Conservation (phyloP, 2,888 invertebrate species). For the Iselma pallidipennis region DNA sequence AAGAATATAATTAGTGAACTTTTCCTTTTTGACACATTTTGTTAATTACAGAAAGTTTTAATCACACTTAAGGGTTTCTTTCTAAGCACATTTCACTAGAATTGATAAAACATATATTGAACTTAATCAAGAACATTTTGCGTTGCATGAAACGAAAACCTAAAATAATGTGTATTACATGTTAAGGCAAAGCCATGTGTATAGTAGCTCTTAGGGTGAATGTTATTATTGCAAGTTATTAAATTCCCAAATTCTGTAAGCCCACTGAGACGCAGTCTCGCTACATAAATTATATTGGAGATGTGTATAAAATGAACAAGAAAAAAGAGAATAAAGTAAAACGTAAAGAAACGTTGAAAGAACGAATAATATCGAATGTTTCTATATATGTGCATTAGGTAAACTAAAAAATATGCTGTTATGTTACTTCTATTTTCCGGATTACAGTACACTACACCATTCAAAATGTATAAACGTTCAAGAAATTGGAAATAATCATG, state of each 20-base stretch:
- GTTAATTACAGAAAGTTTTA: too few relatives aligned
- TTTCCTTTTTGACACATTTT: too few relatives aligned
- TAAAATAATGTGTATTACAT: background rate
- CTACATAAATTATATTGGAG: slow-evolving; percentile 31
- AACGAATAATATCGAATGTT: slow-evolving; percentile 32
- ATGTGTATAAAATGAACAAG: slow-evolving; percentile 27
- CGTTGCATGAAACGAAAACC: too few relatives aligned
- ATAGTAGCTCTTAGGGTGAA: background rate
- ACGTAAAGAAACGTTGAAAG: slow-evolving; percentile 24
- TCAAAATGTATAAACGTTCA: slow-evolving; percentile 34
- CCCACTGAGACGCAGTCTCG: slow-evolving; percentile 24
- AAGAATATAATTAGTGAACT: too few relatives aligned
- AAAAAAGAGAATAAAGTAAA: background rate
- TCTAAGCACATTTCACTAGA: too few relatives aligned
- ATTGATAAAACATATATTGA: too few relatives aligned
- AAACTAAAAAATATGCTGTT: slow-evolving; percentile 31
- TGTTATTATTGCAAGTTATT: slow-evolving; percentile 26
- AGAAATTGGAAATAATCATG: slow-evolving; percentile 37
- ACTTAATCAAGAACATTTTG: too few relatives aligned
- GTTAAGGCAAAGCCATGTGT: background rate
- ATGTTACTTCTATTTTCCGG: slow-evolving; percentile 25
- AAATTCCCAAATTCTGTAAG: slow-evolving; percentile 29
- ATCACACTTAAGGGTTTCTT: too few relatives aligned
- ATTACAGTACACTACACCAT: slow-evolving; percentile 23
- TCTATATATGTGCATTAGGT: slow-evolving; percentile 29